Conservation (phyloP, 2,888 invertebrate species). For the Tricholauxania praeusta region DNA sequence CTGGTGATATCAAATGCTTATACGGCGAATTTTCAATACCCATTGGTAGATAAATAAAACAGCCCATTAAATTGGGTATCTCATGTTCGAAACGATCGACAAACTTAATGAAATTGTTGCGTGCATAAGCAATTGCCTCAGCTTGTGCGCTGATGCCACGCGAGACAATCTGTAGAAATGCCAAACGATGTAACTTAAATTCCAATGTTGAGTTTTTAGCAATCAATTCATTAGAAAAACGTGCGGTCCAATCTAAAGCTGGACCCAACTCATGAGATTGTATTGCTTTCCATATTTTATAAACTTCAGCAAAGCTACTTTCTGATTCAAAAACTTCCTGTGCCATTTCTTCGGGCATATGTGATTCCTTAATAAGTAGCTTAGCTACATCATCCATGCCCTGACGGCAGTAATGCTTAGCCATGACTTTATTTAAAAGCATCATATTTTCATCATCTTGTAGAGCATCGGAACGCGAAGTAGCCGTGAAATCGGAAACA, state of each 20-base stretch:
- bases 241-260: slow-evolving; percentile 88
- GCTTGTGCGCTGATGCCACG: slow-evolving; percentile 73
- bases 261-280: slow-evolving; percentile 84
- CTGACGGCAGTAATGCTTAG: slow-evolving; percentile 95
- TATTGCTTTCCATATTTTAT: slow-evolving; percentile 89
- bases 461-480: slow-evolving; percentile 84
- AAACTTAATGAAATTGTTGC: slow-evolving; percentile 85
- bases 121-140: slow-evolving; percentile 89
- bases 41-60: slow-evolving; percentile 81
- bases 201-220: slow-evolving; percentile 79
- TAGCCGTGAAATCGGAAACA: slow-evolving; percentile 89
- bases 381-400: slow-evolving; percentile 95
- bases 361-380: slow-evolving; percentile 71
- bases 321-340: slow-evolving; percentile 68
- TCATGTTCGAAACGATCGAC: slow-evolving; percentile 83
- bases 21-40: slow-evolving; percentile 87
- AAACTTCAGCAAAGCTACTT: slow-evolving; percentile 84
- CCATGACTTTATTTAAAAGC: slow-evolving; percentile 88
- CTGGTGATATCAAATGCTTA: slow-evolving; percentile 78
- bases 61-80: slow-evolving; percentile 88
- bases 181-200: slow-evolving; percentile 84
- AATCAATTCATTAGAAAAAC: slow-evolving; percentile 79
- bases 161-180: slow-evolving; percentile 76
- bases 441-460: slow-evolving; percentile 74
- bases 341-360: slow-evolving; percentile 62